Evolutionary conservation across 2,113 vertebrate species (phyloP), one percentile per base, ranked within the genome.

Genomic region (Tragelaphus buxtoni): DNA sequence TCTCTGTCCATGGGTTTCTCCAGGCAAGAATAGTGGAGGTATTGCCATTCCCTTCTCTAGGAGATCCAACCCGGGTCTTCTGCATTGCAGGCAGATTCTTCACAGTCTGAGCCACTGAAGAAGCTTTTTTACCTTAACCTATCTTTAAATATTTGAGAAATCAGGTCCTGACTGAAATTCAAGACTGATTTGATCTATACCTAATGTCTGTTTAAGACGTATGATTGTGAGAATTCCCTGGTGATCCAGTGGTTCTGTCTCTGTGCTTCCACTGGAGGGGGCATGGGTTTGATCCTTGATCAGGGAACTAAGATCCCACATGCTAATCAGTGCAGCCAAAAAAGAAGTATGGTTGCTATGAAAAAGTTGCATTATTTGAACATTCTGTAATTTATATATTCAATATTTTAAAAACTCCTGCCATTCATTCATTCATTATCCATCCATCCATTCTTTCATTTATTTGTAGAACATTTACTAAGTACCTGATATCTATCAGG

Each of bases 111-210:
- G 69, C 69, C 35, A 42, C 35, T 26, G 69, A 13, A 42, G 20
- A 26, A 26, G 69, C 20, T 26, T 74, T 74, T 85, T 92, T 13
- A 58, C 32, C 30, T 81, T 90, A 95, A 80, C 26, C 60, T 85
- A 18, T 22, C 39, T 4, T 39, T 91, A 92, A 96, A 55, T 94
- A 63, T 77, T 94, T 96, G 95, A 76, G 55, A 76, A 87, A 86
- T 51, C 39, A 18, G 65, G 56, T 82, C 53, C 49, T 74, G 26
- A 42, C 35, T 96, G 65, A 35, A 69, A 77, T 58, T 80, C 72
- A 93, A 72, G 51, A 63, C 32, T 82, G n/a, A n/a, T 65, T 93
- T 20, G 53, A 16, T 45, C 26, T 87, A 2, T 77, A 65, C n/a
- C 39, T 74, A 20, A 35, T 74, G 45, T 47, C 10, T 84, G 13